phyloP scores from a whole-genome alignment of 2,888 invertebrate genomes.

The Alentia gelatinosa region DNA sequence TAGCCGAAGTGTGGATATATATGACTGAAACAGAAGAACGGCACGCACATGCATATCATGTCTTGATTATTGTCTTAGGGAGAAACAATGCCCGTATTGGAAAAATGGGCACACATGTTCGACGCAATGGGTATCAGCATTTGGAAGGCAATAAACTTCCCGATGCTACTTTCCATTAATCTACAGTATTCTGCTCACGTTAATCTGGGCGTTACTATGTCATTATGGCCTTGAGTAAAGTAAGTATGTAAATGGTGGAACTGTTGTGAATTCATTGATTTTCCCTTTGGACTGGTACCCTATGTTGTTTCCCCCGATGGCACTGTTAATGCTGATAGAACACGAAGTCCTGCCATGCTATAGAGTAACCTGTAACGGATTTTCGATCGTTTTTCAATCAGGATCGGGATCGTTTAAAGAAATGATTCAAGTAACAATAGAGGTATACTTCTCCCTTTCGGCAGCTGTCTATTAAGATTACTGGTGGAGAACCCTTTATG shows the following conservation, averaged over 20 bases:
- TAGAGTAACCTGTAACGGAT: too few species aligned
- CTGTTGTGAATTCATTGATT: too few species aligned
- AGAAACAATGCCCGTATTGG: neutral
- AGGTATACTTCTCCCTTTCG: too few species aligned
- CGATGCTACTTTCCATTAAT: neutral
- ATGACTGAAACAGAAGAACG: neutral
- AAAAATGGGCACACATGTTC: constrained; percentile 5
- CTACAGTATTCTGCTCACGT: constrained; percentile 3
- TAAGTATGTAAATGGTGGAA: neutral
- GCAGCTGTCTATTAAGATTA: too few species aligned
- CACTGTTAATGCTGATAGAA: too few species aligned
- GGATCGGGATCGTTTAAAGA: too few species aligned
- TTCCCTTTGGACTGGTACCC: too few species aligned
- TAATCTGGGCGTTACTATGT: neutral
- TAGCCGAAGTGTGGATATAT: neutral
- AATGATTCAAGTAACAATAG: too few species aligned
- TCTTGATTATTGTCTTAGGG: neutral
- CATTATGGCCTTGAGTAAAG: neutral
- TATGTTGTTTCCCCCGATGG: too few species aligned
- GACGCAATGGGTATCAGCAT: constrained; percentile 18
- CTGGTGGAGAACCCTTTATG: too few species aligned
- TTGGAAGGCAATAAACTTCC: neutral
- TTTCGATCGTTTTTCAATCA: too few species aligned
- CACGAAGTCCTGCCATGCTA: too few species aligned
- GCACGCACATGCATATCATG: neutral